Evolutionary conservation across 2,797 vertebrate genomes (phyloP).

Genomic region (Onychomys leucogaster): DNA sequence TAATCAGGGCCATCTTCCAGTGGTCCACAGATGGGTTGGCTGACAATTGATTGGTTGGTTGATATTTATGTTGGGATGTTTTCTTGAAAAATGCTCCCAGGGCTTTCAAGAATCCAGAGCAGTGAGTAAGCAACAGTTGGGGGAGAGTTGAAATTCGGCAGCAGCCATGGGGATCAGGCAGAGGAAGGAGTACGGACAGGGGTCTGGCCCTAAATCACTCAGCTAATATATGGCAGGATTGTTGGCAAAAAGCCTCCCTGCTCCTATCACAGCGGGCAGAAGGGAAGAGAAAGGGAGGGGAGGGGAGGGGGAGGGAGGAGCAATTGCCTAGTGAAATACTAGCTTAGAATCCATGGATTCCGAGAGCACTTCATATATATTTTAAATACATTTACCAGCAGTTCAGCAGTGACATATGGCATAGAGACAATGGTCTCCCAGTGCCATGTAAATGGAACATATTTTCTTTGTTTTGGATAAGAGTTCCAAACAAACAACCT

Average conservation of each 20-base stretch:
- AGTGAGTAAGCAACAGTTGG: background rate
- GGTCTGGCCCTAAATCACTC: slow-evolving; percentile 2
- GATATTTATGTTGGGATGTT: background rate
- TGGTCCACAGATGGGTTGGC: background rate
- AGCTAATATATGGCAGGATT: background rate
- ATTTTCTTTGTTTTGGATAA: background rate
- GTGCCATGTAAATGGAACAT: background rate
- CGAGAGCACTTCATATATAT: background rate
- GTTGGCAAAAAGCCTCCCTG: background rate
- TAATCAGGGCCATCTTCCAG: background rate
- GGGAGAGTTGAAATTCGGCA: background rate
- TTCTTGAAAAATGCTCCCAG: slow-evolving; percentile 11
- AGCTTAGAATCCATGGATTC: background rate
- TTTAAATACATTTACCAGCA: background rate
- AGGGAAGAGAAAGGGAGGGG: background rate
- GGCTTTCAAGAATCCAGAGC: background rate
- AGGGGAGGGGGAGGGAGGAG: too few species aligned
- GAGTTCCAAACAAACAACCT: slow-evolving; percentile 42
- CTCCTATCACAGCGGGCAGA: background rate
- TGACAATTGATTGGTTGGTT: background rate
- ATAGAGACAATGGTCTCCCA: background rate
- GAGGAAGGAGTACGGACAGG: background rate
- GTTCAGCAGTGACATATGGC: background rate
- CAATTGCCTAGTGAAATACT: background rate
- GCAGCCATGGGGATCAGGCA: background rate